phyloP scores from a whole-genome alignment of 2,888 invertebrate genomes.

The Euplagia quadripunctaria region DNA sequence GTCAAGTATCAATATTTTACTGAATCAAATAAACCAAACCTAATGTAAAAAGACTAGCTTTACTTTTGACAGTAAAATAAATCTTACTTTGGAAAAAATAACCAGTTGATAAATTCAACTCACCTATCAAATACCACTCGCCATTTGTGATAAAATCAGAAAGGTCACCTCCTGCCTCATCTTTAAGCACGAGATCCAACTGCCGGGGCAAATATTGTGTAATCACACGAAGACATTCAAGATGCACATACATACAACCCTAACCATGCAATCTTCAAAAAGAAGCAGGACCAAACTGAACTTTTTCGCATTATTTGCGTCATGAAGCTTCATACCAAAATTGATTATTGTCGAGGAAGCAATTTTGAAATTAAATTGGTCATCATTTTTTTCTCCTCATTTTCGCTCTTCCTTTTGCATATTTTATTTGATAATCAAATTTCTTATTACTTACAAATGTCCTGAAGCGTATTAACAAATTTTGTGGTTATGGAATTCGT shows the following conservation, averaged over 20 bases:
- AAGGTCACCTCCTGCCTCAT: conserved; percentile 97
- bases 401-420: conserved; percentile 23
- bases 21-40: not conserved
- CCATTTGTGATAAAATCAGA: conserved; percentile 99
- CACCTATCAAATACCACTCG: conserved; percentile 99
- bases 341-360: conserved; percentile 36
- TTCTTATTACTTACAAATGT: conserved; percentile 31
- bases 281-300: conserved; percentile 40
- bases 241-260: conserved; percentile 38
- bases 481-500: conserved; percentile 23
- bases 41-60: not conserved
- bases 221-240: conserved; percentile 54
- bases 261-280: conserved; percentile 40
- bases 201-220: conserved; percentile 76
- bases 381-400: conserved; percentile 24
- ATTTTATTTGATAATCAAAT: conserved; percentile 37
- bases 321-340: conserved; percentile 34
- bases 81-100: not conserved
- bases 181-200: conserved; percentile 98
- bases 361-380: conserved; percentile 41
- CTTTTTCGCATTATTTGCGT: conserved; percentile 14
- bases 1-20: too few relatives aligned
- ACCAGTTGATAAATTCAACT: conserved; percentile 65
- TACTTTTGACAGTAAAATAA: not conserved
- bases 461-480: conserved; percentile 28